phyloP scores from a whole-genome alignment of 1,140 invertebrate genomes.

The Sitobion miscanthi region DNA sequence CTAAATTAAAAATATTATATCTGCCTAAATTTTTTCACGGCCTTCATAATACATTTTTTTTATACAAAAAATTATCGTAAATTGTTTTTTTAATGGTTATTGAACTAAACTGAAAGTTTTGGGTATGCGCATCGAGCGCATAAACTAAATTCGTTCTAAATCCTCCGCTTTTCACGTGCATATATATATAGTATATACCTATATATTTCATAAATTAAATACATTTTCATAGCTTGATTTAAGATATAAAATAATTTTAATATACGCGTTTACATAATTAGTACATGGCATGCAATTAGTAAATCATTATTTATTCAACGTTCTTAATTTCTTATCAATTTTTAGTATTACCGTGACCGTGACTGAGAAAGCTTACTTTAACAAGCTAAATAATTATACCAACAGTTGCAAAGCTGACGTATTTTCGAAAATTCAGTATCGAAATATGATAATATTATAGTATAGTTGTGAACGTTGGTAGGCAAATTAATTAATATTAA shows the following conservation, averaged over 20 bases:
- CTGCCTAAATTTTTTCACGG: background rate
- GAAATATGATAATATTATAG: background rate
- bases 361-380: background rate
- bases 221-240: background rate
- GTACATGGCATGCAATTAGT: background rate
- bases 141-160: background rate
- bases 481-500: background rate
- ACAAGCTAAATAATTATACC: background rate
- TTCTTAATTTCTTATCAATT: background rate
- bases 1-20: background rate
- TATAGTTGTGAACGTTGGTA: background rate
- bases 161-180: background rate
- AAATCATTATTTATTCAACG: background rate
- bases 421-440: background rate
- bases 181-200: too few relatives aligned
- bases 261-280: background rate
- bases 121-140: background rate
- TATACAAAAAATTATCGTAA: background rate
- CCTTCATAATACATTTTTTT: background rate
- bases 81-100: background rate
- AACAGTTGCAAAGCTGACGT: background rate
- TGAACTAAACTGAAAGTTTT: background rate
- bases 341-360: background rate
- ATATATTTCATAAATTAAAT: background rate
- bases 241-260: background rate